Conservation (phyloP, 2,797 vertebrate genomes). For the Trachurus trachurus region DNA sequence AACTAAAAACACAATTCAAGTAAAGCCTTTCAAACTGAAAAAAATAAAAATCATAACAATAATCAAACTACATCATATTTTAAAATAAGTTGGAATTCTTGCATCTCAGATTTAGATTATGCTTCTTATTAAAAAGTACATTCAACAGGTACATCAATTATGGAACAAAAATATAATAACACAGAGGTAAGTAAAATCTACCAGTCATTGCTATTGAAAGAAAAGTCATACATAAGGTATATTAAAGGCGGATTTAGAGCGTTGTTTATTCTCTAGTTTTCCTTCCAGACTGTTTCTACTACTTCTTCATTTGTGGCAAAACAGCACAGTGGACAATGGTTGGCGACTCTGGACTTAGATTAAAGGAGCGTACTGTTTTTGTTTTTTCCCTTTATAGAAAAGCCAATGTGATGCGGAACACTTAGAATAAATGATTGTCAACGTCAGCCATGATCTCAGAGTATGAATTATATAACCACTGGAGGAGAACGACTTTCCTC, state of each 20-base stretch:
- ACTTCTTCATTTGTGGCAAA: not conserved
- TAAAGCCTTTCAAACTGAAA: constrained; percentile 67
- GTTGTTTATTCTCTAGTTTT: constrained; percentile 6
- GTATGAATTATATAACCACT: not conserved
- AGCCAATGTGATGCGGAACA: not conserved
- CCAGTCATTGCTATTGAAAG: constrained; percentile 40
- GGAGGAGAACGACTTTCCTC: not conserved
- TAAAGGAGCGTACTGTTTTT: not conserved
- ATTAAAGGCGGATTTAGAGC: constrained; percentile 44
- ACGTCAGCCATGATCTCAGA: constrained; percentile 13
- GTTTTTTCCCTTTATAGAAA: not conserved
- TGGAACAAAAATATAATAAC: constrained; percentile 66
- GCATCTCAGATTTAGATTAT: constrained; percentile 74
- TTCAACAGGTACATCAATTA: constrained; percentile 80
- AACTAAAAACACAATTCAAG: constrained; percentile 73
- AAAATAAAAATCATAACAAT: constrained; percentile 13
- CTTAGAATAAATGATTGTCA: constrained; percentile 57
- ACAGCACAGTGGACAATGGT: not conserved
- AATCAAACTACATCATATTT: constrained; percentile 43
- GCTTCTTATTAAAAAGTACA: constrained; percentile 80
- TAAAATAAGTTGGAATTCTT: constrained; percentile 72
- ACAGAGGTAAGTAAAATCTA: constrained; percentile 63
- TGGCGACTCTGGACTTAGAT: not conserved
- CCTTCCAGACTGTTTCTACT: not conserved
- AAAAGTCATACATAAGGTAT: constrained; percentile 19